Conservation (phyloP, 2,888 invertebrate species). For the Epiblema foenella region DNA sequence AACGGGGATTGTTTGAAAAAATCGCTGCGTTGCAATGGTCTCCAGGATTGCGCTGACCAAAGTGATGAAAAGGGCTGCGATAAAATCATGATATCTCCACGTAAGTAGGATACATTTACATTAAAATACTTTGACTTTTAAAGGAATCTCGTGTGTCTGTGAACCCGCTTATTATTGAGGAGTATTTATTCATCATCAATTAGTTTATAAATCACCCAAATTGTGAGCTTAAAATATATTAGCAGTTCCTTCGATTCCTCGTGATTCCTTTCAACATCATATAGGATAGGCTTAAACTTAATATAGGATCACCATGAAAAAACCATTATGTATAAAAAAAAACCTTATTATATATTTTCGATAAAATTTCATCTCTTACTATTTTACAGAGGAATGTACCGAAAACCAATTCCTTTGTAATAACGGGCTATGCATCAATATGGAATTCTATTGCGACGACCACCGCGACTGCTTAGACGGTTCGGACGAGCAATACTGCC, state of each 20-base stretch:
- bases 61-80: slow-evolving; percentile 84
- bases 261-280: too few species aligned
- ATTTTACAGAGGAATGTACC: slow-evolving; percentile 57
- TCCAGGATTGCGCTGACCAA: slow-evolving; percentile 83
- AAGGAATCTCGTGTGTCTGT: too few species aligned
- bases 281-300: too few species aligned
- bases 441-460: slow-evolving; percentile 86
- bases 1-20: slow-evolving; percentile 79
- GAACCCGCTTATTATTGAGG: too few species aligned
- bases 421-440: slow-evolving; percentile 86
- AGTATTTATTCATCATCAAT: too few species aligned
- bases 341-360: too few species aligned
- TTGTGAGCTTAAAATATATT: too few species aligned
- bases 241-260: too few species aligned
- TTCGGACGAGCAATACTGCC: slow-evolving; percentile 86
- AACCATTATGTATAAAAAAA: too few species aligned
- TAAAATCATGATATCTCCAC: slow-evolving; percentile 75
- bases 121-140: too few species aligned
- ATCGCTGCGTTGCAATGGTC: slow-evolving; percentile 83
- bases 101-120: slow-evolving; percentile 52
- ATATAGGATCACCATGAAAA: too few species aligned
- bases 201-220: too few species aligned
- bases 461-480: slow-evolving; percentile 85
- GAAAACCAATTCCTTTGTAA: slow-evolving; percentile 66
- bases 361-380: background rate